These are phyloP conservation scores for Eutolmus rufibarbis DNA, from an alignment of 2,888 invertebrate species.

Conservation along the genomic window DNA sequence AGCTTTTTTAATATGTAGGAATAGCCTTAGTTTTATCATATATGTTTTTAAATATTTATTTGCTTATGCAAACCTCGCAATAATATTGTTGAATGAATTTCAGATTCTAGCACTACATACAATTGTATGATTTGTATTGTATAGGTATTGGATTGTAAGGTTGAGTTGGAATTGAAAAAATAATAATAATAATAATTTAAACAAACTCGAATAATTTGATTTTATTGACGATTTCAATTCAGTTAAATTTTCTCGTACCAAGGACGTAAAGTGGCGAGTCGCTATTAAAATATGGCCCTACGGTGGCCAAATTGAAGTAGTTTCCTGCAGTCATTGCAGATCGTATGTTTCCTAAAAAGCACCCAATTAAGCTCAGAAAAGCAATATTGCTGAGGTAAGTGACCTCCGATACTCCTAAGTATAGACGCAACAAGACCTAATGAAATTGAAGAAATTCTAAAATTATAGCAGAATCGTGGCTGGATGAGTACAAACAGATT, in stretches of 20 bases:
- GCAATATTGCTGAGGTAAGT: constrained; percentile 59
- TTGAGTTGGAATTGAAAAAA: no score
- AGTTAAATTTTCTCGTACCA: background rate
- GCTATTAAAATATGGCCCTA: constrained; percentile 63
- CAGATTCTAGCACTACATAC: no score
- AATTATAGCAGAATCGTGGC: constrained; percentile 63
- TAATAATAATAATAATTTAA: no score
- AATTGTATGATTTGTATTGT: no score
- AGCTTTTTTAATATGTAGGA: no score
- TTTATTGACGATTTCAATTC: background rate
- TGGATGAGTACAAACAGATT: constrained; percentile 62
- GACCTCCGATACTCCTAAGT: constrained; percentile 1
- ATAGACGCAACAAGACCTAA: background rate
- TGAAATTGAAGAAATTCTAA: constrained; percentile 58
- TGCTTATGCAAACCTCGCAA: constrained; percentile 58
- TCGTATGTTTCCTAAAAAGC: constrained; percentile 59
- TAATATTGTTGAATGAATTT: no score
- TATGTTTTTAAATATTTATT: no score
- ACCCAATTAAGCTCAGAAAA: constrained; percentile 53
- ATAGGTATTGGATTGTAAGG: no score
- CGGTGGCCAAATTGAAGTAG: constrained; percentile 62
- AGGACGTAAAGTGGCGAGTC: constrained; percentile 61
- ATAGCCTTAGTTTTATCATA: no score
- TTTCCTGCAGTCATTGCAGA: constrained; percentile 63
- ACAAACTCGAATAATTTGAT: constrained; percentile 52